Base-by-base conservation (phyloP, 2,797 vertebrate genomes). In the Trachurus trachurus region DNA sequence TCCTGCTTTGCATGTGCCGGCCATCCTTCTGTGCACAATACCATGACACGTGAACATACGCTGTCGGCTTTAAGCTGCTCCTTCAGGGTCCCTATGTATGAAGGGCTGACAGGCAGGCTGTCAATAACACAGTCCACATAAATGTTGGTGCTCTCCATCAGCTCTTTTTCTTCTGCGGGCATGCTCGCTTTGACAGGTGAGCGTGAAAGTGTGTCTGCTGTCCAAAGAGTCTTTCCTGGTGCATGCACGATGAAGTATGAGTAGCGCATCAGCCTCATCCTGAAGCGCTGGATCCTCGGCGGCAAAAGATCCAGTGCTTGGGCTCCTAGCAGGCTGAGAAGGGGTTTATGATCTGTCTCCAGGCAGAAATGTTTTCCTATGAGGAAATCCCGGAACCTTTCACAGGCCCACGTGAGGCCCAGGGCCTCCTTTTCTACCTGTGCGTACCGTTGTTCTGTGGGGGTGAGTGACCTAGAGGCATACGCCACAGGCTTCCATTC, bases 301-400 rank as follows among this genome's bases (percentile, higher is more conserved):
- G 64, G 84, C 4, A 79, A 11, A 1, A 58, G 31, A 31, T 81
- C 76, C 19, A 81, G 21, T 11, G 26, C 73, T 53, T 87, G 76
- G 0, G 40, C 57, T 54, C 61, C 83, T 0, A 85, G 71, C 0
- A 86, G 69, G 29, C 11, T 63, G 0, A 83, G 6, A 3, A 79
- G 47, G 0, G 74, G 71, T 44, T 76, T 80, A 8, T 86, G 76
- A 3, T 87, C 75, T 0, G 73, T 84, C 21, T 76, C 75, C 3
- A 83, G 22, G 26, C 50, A 50, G 34, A 81, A 70, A 3, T 71
- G 29, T n/a, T 61, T 66, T 1, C 74, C 44, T 6, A 78, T 42
- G 1, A 79, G 65, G 65, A 66, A 71, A 42, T 85, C 59, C 0
- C 2, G 0, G 26, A 84, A 86, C 19, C 19, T 2, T 29, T 77